Percentiles rank a stretch among this genome's conserved stretches.
Conservation (phyloP, 2,888 invertebrate genomes). For the Schrankia costaestrigalis region DNA sequence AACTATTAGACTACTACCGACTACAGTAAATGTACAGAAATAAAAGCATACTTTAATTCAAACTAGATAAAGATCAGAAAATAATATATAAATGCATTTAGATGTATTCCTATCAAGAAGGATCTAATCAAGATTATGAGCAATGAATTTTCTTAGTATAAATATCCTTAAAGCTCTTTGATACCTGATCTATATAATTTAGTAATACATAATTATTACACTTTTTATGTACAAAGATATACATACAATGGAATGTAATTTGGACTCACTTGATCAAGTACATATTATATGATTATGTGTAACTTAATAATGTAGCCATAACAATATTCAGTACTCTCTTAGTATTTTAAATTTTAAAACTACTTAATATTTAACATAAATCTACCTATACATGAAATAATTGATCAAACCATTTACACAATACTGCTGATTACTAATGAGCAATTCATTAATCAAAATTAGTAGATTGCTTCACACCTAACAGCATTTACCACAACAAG, state of each 20-base stretch:
- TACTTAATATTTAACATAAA: constrained; percentile 41
- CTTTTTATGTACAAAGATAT: constrained; percentile 66
- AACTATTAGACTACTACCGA: constrained; percentile 4
- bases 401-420: constrained; percentile 60
- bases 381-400: constrained; percentile 53
- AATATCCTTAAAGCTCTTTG: constrained; percentile 70
- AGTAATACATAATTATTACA: constrained; percentile 41
- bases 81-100: constrained; percentile 59
- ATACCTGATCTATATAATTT: constrained; percentile 57
- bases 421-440: constrained; percentile 64
- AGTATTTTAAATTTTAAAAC: constrained; percentile 40
- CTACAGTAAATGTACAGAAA: constrained; percentile 8
- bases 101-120: constrained; percentile 29
- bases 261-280: constrained; percentile 68
- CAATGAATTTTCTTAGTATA: constrained; percentile 65
- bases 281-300: constrained; percentile 46
- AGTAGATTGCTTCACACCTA: too few relatives aligned
- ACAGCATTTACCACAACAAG: too few relatives aligned
- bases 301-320: constrained; percentile 56
- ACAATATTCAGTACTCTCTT: constrained; percentile 75
- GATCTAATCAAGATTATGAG: constrained; percentile 56
- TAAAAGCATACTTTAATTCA: constrained; percentile 11
- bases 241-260: constrained; percentile 77
- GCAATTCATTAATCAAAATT: constrained; percentile 40
- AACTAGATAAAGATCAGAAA: constrained; percentile 13